A percentile compares a stretch with the other conserved stretches of the same genome.
Evolutionary conservation across 2,113 vertebrate species (phyloP).

Genomic region (Ictalurus furcatus): DNA sequence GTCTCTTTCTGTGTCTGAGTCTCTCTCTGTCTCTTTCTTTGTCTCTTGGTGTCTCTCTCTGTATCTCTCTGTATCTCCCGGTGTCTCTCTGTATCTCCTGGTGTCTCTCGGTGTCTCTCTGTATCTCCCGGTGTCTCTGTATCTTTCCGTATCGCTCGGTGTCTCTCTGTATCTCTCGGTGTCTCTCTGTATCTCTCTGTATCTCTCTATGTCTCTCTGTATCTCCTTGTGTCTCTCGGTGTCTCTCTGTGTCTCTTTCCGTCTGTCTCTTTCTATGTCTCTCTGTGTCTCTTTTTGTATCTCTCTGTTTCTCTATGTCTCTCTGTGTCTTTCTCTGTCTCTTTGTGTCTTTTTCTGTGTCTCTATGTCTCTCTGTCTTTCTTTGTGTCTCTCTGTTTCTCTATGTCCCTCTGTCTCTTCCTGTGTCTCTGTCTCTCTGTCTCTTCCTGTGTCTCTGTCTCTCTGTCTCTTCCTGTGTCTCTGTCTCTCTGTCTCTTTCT

Average conservation of each 20-base stretch:
- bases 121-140: not conserved
- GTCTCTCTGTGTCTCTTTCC: not conserved
- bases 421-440: not conserved
- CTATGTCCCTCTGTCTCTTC: not conserved
- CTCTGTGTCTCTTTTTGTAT: not conserved
- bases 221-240: not conserved
- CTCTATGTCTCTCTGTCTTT: not conserved
- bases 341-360: not conserved
- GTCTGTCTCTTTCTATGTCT: not conserved
- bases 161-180: not conserved
- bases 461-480: not conserved
- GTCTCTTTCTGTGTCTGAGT: not conserved
- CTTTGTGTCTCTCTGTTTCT: not conserved
- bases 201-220: not conserved
- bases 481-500: not conserved
- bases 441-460: not conserved
- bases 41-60: not conserved
- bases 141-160: not conserved
- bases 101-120: not conserved
- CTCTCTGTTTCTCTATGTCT: not conserved
- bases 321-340: not conserved
- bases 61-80: not conserved
- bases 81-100: not conserved
- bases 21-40: not conserved
- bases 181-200: not conserved